These are phyloP conservation scores for Scomberomorus guttatus DNA, from an alignment of 2,797 vertebrate genomes.

Conservation along the genomic window DNA sequence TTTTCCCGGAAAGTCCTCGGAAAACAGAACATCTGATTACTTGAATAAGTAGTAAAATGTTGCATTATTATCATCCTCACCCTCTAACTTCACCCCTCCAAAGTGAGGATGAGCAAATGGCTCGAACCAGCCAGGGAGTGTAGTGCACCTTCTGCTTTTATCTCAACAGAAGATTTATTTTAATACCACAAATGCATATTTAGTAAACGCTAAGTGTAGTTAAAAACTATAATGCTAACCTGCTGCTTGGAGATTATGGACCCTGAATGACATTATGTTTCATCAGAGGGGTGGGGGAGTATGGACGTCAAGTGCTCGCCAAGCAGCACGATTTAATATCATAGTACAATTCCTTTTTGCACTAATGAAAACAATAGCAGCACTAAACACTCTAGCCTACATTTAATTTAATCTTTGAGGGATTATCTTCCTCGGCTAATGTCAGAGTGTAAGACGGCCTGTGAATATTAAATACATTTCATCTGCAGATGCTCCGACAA, in stretches of 20 bases:
- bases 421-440: constrained; percentile 85
- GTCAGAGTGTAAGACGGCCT: constrained; percentile 75
- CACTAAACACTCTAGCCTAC: constrained; percentile 83
- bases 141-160: constrained; percentile 83
- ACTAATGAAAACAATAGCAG: constrained; percentile 87
- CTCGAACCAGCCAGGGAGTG: constrained; percentile 46
- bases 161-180: constrained; percentile 82
- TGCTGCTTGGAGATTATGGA: constrained; percentile 84
- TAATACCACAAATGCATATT: constrained; percentile 85
- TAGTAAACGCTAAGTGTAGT: constrained; percentile 81
- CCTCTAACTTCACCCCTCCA: constrained; percentile 12
- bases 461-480: constrained; percentile 86
- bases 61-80: constrained; percentile 47
- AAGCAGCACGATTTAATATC: constrained; percentile 72
- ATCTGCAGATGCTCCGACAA: constrained; percentile 82
- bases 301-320: constrained; percentile 67
- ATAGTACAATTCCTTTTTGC: constrained; percentile 80
- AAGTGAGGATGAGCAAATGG: constrained; percentile 49
- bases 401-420: constrained; percentile 87
- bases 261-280: constrained; percentile 78
- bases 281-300: constrained; percentile 32
- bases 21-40: constrained; percentile 53
- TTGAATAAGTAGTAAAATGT: constrained; percentile 53
- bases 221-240: constrained; percentile 86
- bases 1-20: constrained; percentile 44